Evolutionary conservation across 2,797 vertebrate species (phyloP), one percentile per base, ranked within the genome.

Genomic region (Lagorchestes hirsutus): DNA sequence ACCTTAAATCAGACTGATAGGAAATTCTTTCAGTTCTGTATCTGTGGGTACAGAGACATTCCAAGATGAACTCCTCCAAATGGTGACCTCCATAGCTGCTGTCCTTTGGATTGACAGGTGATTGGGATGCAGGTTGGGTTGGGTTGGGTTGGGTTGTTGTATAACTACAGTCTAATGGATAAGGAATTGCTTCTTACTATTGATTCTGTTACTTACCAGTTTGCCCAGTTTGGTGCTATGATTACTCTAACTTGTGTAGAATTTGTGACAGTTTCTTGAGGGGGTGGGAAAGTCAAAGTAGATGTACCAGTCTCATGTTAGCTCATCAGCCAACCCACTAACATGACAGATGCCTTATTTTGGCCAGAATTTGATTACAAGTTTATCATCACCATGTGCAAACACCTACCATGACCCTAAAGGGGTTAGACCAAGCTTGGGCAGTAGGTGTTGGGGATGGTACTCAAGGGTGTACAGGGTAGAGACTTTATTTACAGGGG

Each of bases 61-160:
- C 55, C 5, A 12, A 96, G 82, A 92, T 93, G 58, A 56, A 54
- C 52, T 93, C 93, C 93, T 92, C 67, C 59, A 18, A 55, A 5
- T 91, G 82, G 28, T 31, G 54, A 0, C 93, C 92, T 92, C 46
- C 74, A 82, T 46, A 24, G 40, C 40, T 46, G 1, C 27, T 82
- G 46, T 62, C 40, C 52, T 82, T 67, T 90, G 62, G 93, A 46
- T 34, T 82, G 3, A 28, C 10, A 40, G 31, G 34, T 91, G 11
- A 29, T 91, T 82, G 54, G 57, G 3, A 94, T 54, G 50, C 93
- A 67, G 54, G 67, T 91, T 94, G 93, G 28, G 50, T 54, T 62
- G 31, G 28, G 50, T 54, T 62, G 31, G 90, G 40, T 92, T 95
- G 54, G 82, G 22, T 46, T n/a, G 52, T 46, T 4, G 57, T 55